Conservation (phyloP, 2,113 vertebrate species). For the Callionymus lyra region DNA sequence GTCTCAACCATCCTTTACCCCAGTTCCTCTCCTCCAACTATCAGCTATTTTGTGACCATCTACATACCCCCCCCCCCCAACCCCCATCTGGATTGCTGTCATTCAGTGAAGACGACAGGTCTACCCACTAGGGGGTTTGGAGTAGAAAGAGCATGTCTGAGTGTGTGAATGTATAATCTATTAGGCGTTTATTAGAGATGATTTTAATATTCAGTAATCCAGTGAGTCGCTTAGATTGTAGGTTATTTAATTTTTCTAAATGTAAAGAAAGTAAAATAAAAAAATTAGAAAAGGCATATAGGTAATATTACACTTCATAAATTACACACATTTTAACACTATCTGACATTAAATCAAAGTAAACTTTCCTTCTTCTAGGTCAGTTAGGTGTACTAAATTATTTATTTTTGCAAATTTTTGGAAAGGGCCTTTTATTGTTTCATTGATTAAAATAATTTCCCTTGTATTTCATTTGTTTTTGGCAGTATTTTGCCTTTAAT, state of each 20-base stretch:
- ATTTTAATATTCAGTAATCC: background rate
- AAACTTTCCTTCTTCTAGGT: too few relatives aligned
- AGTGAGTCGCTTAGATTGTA: background rate
- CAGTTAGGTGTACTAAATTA: too few relatives aligned
- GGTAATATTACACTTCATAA: too few relatives aligned
- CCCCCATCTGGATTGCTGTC: constrained; percentile 27
- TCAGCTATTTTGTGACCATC: background rate
- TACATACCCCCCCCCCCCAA: constrained; percentile 1
- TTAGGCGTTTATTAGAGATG: background rate
- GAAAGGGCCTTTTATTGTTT: too few relatives aligned
- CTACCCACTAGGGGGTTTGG: background rate
- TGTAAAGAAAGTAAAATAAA: background rate
- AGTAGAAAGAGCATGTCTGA: constrained; percentile 31
- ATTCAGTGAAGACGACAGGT: constrained; percentile 15
- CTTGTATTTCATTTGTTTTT: too few relatives aligned
- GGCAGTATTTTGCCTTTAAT: too few relatives aligned
- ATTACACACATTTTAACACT: too few relatives aligned
- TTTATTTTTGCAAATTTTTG: too few relatives aligned
- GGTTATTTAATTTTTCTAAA: background rate
- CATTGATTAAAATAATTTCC: too few relatives aligned
- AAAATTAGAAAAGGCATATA: too few relatives aligned
- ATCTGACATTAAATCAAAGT: too few relatives aligned
- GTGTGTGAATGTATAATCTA: constrained; percentile 18
- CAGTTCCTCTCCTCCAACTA: background rate
- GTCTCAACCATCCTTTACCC: background rate